phyloP scores from a whole-genome alignment of 2,888 invertebrate species.

The Latheticus oryzae region DNA sequence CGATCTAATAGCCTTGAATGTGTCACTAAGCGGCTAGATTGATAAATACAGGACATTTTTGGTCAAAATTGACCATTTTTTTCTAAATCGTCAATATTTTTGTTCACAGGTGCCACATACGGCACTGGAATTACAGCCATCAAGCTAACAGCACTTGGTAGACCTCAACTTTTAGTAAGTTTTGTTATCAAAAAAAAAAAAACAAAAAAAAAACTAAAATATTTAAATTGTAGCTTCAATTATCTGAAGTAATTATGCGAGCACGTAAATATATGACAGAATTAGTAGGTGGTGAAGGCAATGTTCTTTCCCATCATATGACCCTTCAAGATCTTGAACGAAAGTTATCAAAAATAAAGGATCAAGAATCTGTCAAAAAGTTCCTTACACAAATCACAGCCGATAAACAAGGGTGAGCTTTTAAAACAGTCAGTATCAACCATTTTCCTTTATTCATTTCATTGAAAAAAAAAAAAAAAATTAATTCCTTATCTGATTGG shows the following conservation, averaged over 20 bases:
- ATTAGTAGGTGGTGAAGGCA: slow-evolving; percentile 88
- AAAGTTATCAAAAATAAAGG: slow-evolving; percentile 82
- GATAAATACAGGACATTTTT: too few relatives aligned
- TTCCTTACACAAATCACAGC: slow-evolving; percentile 93
- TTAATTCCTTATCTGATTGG: slow-evolving; percentile 1
- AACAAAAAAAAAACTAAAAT: slow-evolving; percentile 12
- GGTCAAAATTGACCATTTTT: too few relatives aligned
- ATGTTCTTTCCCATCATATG: slow-evolving; percentile 88
- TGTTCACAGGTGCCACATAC: slow-evolving; percentile 84
- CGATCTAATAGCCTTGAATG: too few relatives aligned
- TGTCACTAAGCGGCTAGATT: too few relatives aligned
- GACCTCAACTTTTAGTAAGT: slow-evolving; percentile 95
- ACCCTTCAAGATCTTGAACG: slow-evolving; percentile 88
- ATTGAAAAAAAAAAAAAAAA: background rate
- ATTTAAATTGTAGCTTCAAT: slow-evolving; percentile 79
- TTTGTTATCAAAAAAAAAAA: background rate
- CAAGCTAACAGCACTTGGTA: slow-evolving; percentile 96
- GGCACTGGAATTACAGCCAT: slow-evolving; percentile 97
- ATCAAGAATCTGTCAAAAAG: slow-evolving; percentile 83
- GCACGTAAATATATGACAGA: slow-evolving; percentile 95
- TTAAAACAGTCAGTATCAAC: too few relatives aligned
- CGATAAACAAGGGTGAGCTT: slow-evolving; percentile 90
- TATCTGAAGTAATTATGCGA: slow-evolving; percentile 97
- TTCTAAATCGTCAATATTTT: slow-evolving; percentile 40
- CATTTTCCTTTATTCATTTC: background rate